phyloP scores from a whole-genome alignment of 2,888 invertebrate species.

The Ophion ventricosus region DNA sequence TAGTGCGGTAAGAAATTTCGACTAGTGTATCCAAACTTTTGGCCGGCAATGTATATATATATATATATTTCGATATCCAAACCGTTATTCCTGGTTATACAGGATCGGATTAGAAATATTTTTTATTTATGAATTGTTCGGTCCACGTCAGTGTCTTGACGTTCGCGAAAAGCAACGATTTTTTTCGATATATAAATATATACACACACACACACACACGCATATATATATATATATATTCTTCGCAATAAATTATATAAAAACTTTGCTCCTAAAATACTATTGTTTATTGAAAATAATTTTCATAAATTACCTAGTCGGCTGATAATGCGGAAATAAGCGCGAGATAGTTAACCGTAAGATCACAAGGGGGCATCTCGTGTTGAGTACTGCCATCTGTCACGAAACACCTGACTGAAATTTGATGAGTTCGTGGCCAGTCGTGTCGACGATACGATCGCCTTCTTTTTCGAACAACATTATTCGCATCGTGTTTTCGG shows the following conservation, averaged over 20 bases:
- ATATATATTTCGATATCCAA: conserved; percentile 69
- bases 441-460: background rate
- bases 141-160: conserved; percentile 37
- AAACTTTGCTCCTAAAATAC: conserved; percentile 62
- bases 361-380: background rate
- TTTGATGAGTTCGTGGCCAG: background rate
- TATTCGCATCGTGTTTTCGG: background rate
- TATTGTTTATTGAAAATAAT: background rate
- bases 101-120: conserved; percentile 74
- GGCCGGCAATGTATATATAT: conserved; percentile 71
- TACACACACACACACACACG: conserved; percentile 46
- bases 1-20: no score
- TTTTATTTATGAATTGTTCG: conserved; percentile 75
- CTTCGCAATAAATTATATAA: conserved; percentile 70
- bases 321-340: no score
- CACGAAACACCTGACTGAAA: background rate
- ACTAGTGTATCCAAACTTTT: no score
- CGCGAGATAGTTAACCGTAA: background rate
- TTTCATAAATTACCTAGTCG: background rate
- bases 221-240: conserved; percentile 56
- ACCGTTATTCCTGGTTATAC: conserved; percentile 76
- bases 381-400: conserved; percentile 10
- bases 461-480: conserved; percentile 7
- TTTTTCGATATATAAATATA: conserved; percentile 47
- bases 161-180: conserved; percentile 51